Evolutionary conservation across 2,113 vertebrate species (phyloP).

Genomic region (Mystacornis crossleyi): DNA sequence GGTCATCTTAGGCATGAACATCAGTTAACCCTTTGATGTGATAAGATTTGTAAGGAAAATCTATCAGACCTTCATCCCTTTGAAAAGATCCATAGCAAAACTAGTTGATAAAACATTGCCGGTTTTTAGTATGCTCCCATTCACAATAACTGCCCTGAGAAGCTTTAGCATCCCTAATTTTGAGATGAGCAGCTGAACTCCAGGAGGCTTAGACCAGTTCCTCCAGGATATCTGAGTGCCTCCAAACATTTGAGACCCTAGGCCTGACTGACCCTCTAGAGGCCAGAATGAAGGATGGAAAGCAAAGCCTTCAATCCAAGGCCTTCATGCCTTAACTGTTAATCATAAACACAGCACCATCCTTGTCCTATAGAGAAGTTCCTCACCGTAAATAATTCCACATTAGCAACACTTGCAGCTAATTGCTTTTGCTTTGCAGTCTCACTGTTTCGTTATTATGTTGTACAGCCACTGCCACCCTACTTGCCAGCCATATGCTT

Average conservation of each 20-base stretch:
- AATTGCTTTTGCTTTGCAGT: background rate
- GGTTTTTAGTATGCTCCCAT: background rate
- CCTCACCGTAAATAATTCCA: background rate
- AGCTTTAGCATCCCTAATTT: background rate
- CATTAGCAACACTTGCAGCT: background rate
- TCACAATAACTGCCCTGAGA: background rate
- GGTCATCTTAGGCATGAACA: background rate
- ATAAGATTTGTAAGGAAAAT: background rate
- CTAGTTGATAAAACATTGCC: background rate
- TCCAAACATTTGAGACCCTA: background rate
- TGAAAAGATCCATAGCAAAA: background rate
- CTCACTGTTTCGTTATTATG: background rate
- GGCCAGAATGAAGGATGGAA: background rate
- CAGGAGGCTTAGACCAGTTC: background rate
- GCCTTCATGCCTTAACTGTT: background rate
- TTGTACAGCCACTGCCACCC: background rate
- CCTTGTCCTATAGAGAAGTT: background rate
- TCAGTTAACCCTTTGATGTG: background rate
- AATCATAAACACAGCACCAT: background rate
- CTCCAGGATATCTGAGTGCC: background rate
- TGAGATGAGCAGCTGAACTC: background rate
- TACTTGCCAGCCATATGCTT: background rate
- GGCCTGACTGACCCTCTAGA: background rate
- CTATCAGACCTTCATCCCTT: background rate
- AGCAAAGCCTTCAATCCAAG: background rate